phyloP scores from a whole-genome alignment of 2,888 invertebrate genomes.

The Cephus pygmeus region DNA sequence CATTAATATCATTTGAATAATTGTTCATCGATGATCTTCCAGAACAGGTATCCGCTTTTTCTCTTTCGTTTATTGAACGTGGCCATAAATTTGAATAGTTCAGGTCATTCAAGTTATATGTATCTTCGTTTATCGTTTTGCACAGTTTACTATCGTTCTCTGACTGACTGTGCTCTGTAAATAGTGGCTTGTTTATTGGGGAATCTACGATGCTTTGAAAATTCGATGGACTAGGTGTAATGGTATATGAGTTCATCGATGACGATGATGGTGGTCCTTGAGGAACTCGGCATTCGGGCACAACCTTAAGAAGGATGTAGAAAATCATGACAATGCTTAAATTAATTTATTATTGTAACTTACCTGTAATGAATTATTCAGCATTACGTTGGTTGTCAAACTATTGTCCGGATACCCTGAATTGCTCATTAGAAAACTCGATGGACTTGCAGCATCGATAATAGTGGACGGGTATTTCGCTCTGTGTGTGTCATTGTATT shows the following conservation, averaged over 20 bases:
- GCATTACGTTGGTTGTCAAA: no score
- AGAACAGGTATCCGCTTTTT: not conserved
- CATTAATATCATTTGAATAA: not conserved
- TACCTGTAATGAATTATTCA: not conserved
- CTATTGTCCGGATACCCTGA: not conserved
- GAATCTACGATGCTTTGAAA: conserved; percentile 39
- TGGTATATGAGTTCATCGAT: conserved; percentile 46
- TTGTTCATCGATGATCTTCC: not conserved
- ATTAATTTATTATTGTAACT: not conserved
- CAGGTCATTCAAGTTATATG: not conserved
- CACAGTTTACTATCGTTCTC: not conserved
- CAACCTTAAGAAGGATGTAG: not conserved
- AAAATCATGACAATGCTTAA: not conserved
- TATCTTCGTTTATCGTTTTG: not conserved
- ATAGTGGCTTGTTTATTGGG: conserved; percentile 39
- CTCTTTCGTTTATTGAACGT: not conserved
- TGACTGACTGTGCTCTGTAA: conserved; percentile 27
- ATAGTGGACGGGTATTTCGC: no score
- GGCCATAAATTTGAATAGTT: not conserved
- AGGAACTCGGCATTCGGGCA: conserved; percentile 20
- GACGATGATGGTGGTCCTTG: conserved; percentile 43
- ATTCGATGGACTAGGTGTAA: conserved; percentile 43
- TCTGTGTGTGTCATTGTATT: no score
- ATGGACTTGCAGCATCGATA: not conserved
- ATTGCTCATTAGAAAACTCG: not conserved